These are phyloP conservation scores for Hydrophis major DNA, from an alignment of 2,797 vertebrate species.

Conservation along the genomic window DNA sequence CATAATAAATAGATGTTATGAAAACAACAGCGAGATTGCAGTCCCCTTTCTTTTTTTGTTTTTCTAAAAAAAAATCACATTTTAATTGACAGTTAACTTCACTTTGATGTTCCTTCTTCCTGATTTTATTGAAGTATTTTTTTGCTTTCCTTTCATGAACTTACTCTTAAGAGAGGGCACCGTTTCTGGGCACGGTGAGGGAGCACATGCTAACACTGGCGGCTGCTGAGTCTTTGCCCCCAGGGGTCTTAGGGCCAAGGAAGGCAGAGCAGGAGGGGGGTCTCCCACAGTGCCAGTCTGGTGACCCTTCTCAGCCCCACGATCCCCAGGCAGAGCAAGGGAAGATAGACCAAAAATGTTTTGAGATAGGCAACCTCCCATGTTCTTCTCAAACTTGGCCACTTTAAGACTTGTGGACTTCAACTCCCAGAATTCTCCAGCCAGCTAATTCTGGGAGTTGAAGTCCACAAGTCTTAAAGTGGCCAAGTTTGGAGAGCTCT, in stretches of 20 bases:
- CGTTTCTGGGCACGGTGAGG: neutral
- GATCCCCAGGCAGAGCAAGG: neutral
- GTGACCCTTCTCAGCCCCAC: neutral
- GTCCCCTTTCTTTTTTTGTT: neutral
- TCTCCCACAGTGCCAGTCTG: neutral
- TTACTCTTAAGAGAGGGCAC: neutral
- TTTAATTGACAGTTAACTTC: conserved; percentile 29
- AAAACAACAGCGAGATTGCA: conserved; percentile 28
- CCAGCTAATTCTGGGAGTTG: too few species aligned
- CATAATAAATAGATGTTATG: conserved; percentile 42
- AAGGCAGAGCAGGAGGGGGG: neutral
- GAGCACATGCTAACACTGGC: neutral
- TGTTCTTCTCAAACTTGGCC: neutral
- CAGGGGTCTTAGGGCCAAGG: neutral
- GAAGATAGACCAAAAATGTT: neutral
- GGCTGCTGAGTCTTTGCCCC: neutral
- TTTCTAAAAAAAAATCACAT: neutral
- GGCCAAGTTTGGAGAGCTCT: too few species aligned
- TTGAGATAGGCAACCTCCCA: neutral
- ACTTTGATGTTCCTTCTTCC: conserved; percentile 20
- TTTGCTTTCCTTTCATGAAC: neutral
- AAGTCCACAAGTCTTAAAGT: too few species aligned
- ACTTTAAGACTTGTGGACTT: too few species aligned
- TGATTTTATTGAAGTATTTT: neutral
- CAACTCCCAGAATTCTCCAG: too few species aligned